Conservation (phyloP, 2,888 invertebrate genomes). For the Zaprionus lineosus region DNA sequence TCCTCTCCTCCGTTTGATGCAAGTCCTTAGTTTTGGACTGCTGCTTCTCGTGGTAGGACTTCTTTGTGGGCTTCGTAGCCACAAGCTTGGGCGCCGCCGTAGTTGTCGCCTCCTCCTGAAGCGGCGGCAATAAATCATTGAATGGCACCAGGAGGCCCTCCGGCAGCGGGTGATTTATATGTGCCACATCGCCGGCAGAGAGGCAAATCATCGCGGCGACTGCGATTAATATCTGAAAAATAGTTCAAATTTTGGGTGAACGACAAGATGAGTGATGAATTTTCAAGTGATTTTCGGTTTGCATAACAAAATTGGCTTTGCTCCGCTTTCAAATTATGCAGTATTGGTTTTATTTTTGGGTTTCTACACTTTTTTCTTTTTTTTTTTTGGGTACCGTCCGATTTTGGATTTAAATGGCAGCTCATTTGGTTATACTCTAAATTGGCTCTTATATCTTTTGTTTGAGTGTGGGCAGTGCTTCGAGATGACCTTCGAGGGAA, state of each 20-base stretch:
- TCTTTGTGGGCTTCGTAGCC: slow-evolving; percentile 62
- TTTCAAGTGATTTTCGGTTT: slow-evolving; percentile 25
- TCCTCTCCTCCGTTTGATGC: slow-evolving; percentile 32
- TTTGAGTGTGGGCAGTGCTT: slow-evolving; percentile 32
- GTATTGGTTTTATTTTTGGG: no score
- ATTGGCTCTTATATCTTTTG: slow-evolving; percentile 3
- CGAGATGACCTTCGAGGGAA: slow-evolving; percentile 19
- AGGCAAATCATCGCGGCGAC: slow-evolving; percentile 63
- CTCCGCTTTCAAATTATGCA: slow-evolving; percentile 41
- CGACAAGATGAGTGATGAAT: slow-evolving; percentile 40
- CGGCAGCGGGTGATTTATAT: slow-evolving; percentile 62
- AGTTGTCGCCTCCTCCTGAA: slow-evolving; percentile 42
- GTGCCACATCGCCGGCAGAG: slow-evolving; percentile 59
- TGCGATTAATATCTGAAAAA: slow-evolving; percentile 73
- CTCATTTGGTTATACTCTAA: slow-evolving; percentile 45
- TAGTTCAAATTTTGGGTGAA: slow-evolving; percentile 31
- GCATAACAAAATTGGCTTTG: slow-evolving; percentile 47
- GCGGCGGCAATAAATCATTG: slow-evolving; percentile 80
- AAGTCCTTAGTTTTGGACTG: slow-evolving; percentile 46
- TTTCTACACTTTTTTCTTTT: background rate
- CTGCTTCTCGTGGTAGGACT: slow-evolving; percentile 50
- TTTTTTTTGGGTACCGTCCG: slow-evolving; percentile 21
- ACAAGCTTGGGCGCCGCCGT: slow-evolving; percentile 12
- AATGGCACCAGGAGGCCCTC: slow-evolving; percentile 69
- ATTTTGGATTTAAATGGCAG: slow-evolving; percentile 46